phyloP scores from a whole-genome alignment of 2,113 vertebrate species.

The Scomber scombrus region DNA sequence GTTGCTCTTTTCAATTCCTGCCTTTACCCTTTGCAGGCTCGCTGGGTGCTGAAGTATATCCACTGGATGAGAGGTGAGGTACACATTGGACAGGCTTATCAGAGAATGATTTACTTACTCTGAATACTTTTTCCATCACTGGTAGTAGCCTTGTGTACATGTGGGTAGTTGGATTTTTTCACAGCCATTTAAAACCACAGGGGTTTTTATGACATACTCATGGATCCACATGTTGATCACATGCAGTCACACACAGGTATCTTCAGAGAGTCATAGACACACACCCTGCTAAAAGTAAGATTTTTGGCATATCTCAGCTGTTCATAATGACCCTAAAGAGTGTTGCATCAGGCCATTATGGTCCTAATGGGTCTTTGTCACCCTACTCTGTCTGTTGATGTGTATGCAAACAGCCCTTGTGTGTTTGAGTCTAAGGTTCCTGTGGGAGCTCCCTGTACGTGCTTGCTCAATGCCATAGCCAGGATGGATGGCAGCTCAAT shows the following conservation, averaged over 20 bases:
- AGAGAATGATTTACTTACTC: not conserved
- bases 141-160: not conserved
- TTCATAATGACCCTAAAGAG: constrained; percentile 73
- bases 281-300: constrained; percentile 38
- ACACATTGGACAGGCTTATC: not conserved
- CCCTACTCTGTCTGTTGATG: constrained; percentile 60
- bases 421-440: constrained; percentile 70
- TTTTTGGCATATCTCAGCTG: constrained; percentile 59
- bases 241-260: not conserved
- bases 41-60: not conserved
- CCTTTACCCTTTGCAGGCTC: not conserved
- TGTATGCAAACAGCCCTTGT: constrained; percentile 73
- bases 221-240: constrained; percentile 1
- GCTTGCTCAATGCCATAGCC: constrained; percentile 68
- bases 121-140: not conserved
- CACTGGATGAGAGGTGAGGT: constrained; percentile 11
- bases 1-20: too few species aligned
- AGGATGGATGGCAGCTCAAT: constrained; percentile 78
- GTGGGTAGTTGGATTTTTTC: not conserved
- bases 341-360: constrained; percentile 67
- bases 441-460: constrained; percentile 74
- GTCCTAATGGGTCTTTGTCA: constrained; percentile 75
- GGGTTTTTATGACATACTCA: constrained; percentile 6
- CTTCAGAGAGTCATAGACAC: constrained; percentile 13
- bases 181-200: constrained; percentile 9